A percentile compares a stretch with the other conserved stretches of the same genome.
These are phyloP conservation scores for Cynodonichthys magdalenae DNA, from an alignment of 2,797 vertebrate genomes.

Conservation along the genomic window DNA sequence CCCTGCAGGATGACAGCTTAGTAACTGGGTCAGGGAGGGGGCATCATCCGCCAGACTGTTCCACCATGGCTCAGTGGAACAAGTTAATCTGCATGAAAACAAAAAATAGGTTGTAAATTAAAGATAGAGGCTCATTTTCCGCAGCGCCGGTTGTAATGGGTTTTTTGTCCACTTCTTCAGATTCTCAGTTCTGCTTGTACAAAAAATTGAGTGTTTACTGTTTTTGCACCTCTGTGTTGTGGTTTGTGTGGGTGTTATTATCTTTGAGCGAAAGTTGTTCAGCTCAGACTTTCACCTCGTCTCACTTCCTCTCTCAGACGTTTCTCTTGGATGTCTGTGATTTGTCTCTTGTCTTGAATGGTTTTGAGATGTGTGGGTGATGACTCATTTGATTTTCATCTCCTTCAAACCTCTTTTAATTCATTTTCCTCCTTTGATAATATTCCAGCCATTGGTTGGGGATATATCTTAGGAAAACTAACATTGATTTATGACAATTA, in stretches of 20 bases:
- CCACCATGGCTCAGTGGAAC: slow-evolving; percentile 22
- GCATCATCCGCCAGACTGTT: slow-evolving; percentile 52
- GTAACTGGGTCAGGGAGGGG: slow-evolving; percentile 76
- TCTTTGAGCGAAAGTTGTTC: slow-evolving; percentile 16
- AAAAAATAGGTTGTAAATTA: slow-evolving; percentile 21
- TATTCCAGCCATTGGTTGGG: neutral
- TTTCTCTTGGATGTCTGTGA: slow-evolving; percentile 33
- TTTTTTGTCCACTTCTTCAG: slow-evolving; percentile 6
- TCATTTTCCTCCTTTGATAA: slow-evolving; percentile 5
- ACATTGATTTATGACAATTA: slow-evolving; percentile 1
- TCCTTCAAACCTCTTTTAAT: neutral
- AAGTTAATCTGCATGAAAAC: slow-evolving; percentile 33
- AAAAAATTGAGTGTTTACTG: slow-evolving; percentile 18
- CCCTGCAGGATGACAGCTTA: slow-evolving; percentile 65
- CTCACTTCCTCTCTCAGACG: slow-evolving; percentile 36
- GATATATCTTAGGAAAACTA: neutral
- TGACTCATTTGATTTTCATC: slow-evolving; percentile 1
- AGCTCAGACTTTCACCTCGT: slow-evolving; percentile 21
- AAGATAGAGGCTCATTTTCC: slow-evolving; percentile 21
- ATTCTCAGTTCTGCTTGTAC: slow-evolving; percentile 13
- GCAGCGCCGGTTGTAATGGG: slow-evolving; percentile 2
- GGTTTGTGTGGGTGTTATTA: slow-evolving; percentile 18
- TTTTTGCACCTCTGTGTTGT: slow-evolving; percentile 33
- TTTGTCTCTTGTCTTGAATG: slow-evolving; percentile 10
- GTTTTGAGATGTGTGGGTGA: slow-evolving; percentile 30